Evolutionary conservation across 2,113 vertebrate genomes (phyloP).

Genomic region (Ceratotherium simum): DNA sequence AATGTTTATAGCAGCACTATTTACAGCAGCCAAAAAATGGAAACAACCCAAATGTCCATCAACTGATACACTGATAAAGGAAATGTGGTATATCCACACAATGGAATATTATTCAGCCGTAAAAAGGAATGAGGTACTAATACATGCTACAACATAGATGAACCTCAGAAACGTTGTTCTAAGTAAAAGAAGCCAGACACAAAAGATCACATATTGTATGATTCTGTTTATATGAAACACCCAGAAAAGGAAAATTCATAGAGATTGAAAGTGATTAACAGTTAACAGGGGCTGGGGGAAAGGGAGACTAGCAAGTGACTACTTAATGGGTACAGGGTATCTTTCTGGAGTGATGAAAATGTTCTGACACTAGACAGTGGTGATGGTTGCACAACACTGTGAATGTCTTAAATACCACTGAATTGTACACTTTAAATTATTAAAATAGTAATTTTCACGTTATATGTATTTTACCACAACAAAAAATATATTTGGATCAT

Average conservation of each 20-base stretch:
- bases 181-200: not conserved
- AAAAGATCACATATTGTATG: not conserved
- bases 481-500: not conserved
- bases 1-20: not conserved
- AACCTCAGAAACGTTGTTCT: not conserved
- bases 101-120: not conserved
- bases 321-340: not conserved
- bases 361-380: not conserved
- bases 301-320: not conserved
- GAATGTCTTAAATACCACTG: not conserved
- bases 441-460: not conserved
- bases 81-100: not conserved
- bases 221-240: not conserved
- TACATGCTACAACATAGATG: not conserved
- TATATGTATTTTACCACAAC: not conserved
- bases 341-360: not conserved
- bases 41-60: not conserved
- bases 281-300: not conserved
- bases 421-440: not conserved
- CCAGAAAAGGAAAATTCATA: not conserved
- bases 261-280: not conserved
- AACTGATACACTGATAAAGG: not conserved
- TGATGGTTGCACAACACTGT: not conserved
- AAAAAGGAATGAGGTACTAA: not conserved
- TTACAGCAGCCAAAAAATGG: not conserved